Evolutionary conservation across 1,140 invertebrate species (phyloP).

Genomic region (Pomacea maculata): DNA sequence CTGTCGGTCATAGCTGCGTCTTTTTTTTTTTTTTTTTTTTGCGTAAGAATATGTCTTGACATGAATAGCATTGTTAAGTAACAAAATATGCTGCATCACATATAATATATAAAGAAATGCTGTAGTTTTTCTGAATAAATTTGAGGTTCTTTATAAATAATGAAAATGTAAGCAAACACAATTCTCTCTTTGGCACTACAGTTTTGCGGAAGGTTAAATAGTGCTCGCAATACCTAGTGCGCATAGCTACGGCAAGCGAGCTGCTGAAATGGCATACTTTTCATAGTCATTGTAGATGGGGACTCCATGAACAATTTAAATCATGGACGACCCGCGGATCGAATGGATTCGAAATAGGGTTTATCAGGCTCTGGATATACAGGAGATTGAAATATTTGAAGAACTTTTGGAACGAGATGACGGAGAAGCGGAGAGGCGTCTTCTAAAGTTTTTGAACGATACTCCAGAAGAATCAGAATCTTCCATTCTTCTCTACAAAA

Average conservation of each 20-base stretch:
- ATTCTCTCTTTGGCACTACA: background rate
- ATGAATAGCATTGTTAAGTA: background rate
- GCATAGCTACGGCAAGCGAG: background rate
- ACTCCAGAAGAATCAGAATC: constrained; percentile 62
- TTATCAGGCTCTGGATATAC: constrained; percentile 58
- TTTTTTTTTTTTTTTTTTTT: background rate
- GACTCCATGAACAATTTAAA: constrained; percentile 10
- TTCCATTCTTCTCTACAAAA: constrained; percentile 64
- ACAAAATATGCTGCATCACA: background rate
- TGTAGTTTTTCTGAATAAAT: background rate
- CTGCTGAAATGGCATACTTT: background rate
- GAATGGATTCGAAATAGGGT: constrained; percentile 64
- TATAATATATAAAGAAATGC: background rate
- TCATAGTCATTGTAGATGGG: background rate
- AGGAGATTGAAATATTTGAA: constrained; percentile 60
- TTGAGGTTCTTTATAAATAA: background rate
- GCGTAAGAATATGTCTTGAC: constrained; percentile 13
- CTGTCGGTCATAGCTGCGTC: background rate
- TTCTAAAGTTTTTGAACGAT: constrained; percentile 64
- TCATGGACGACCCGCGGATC: constrained; percentile 65
- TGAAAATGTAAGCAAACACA: background rate
- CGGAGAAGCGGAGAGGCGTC: constrained; percentile 58
- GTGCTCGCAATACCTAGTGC: background rate
- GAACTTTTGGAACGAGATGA: constrained; percentile 65
- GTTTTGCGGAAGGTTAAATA: background rate